Percentiles rank a stretch among this genome's conserved stretches.
Conservation (phyloP, 2,113 vertebrate genomes). For the Ammodytes marinus region DNA sequence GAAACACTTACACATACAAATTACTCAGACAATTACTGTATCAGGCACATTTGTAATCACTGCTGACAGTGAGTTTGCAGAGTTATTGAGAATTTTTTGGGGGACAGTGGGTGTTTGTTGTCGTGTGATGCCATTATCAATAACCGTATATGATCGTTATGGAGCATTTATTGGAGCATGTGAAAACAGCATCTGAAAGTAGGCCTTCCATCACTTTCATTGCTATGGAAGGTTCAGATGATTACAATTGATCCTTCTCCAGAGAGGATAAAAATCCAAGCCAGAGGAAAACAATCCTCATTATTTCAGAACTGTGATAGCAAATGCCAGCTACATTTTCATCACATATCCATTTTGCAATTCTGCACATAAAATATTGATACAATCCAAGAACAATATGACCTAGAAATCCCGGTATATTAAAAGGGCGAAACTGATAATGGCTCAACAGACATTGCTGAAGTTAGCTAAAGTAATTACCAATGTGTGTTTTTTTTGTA, state of each 20-base stretch:
- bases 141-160: conserved; percentile 47
- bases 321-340: conserved; percentile 29
- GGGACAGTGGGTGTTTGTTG: conserved; percentile 6
- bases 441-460: conserved; percentile 2
- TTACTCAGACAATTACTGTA: not conserved
- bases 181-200: conserved; percentile 50
- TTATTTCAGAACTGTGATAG: conserved; percentile 42
- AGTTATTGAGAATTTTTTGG: not conserved
- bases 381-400: conserved; percentile 35
- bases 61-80: conserved; percentile 17
- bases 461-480: conserved; percentile 48
- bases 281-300: conserved; percentile 8
- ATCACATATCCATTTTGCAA: conserved; percentile 27
- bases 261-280: conserved; percentile 54
- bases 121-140: conserved; percentile 33
- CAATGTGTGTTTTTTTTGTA: not conserved
- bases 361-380: conserved; percentile 21
- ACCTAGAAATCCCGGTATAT: conserved; percentile 48
- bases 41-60: conserved; percentile 1
- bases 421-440: conserved; percentile 19
- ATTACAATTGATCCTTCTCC: conserved; percentile 70
- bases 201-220: conserved; percentile 52
- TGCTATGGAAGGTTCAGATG: conserved; percentile 46
- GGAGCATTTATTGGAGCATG: conserved; percentile 44
- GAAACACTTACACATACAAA: not conserved